Base-by-base conservation (phyloP, 2,888 invertebrate genomes). In the Xestia rhomboidea region DNA sequence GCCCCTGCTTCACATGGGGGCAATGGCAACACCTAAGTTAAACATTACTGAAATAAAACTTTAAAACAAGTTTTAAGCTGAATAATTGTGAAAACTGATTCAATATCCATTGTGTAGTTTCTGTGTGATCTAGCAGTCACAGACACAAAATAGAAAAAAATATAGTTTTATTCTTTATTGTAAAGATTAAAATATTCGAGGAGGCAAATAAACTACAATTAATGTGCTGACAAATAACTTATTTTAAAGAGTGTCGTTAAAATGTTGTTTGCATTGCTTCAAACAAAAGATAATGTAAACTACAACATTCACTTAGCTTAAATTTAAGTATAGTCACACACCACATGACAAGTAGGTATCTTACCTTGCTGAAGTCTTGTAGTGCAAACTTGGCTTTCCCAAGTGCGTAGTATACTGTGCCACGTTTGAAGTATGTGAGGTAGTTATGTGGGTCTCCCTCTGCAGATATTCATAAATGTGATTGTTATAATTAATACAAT, bases 401-500 rank as follows among this genome's bases (percentile, higher is more conserved):
- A 88, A 99, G 97, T 15, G 99, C 99, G 92, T 99, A 97, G 95
- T 99, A 99, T 0, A 99, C 99, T 0, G 99, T 99, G 66, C 99
- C 99, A 89, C 99, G 97, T 94, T 99, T 98, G 94, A 99, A 99
- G 93, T 99, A 99, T 72, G 99, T 99, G 94, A 99, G 97, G 95
- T 99, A 99, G 96, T 99, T 99, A 86, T 97, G 97, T 60, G 99
- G 99, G 95, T 99, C 99, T 24, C 98, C 99, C 97, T 99, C 99
- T 99, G 95, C 7, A 97, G 84, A 87, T 27, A 87, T 76, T 67
- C 46, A 64, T 38, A 82, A 2, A 76, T 0, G 30, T 49, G 34
- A 64, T 63, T 15, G 38, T 63, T 49, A 49, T 49, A 49, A 49
- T 49, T 49, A 49, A 49, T 21, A 27, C 51, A 24, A 51, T 72